A percentile compares a stretch with the other conserved stretches of the same genome.
Conservation (phyloP, 1,140 invertebrate genomes). For the Andrena cerasifolii region DNA sequence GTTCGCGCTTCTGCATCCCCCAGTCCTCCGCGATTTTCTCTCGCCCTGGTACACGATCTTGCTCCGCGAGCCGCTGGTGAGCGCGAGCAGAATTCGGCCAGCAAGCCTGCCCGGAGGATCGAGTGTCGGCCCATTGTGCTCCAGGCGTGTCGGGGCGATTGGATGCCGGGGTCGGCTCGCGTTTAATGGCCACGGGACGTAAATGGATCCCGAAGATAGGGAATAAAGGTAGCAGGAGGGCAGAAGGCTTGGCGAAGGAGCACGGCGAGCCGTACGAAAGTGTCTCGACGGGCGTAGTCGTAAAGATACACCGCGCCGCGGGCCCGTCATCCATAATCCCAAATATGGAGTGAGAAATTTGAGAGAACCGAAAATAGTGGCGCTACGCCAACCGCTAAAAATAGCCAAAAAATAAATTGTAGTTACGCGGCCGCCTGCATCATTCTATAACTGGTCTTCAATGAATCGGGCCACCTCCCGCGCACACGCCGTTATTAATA, state of each 20-base stretch:
- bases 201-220: constrained; percentile 18
- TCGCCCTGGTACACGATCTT: too few relatives aligned
- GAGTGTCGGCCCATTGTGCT: constrained; percentile 1
- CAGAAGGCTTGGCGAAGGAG: not conserved
- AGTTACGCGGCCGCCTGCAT: constrained; percentile 71
- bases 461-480: constrained; percentile 67
- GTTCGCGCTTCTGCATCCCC: not conserved
- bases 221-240: not conserved
- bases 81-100: too few relatives aligned
- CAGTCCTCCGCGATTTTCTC: not conserved
- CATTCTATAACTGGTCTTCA: constrained; percentile 71
- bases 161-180: not conserved
- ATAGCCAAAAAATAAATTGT: constrained; percentile 80
- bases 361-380: constrained; percentile 81
- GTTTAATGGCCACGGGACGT: not conserved
- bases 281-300: constrained; percentile 48
- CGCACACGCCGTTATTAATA: constrained; percentile 61
- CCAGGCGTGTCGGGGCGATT: not conserved
- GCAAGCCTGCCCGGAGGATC: not conserved
- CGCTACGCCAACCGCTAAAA: constrained; percentile 77
- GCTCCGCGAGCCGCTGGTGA: too few relatives aligned
- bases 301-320: constrained; percentile 57
- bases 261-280: constrained; percentile 19
- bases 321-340: constrained; percentile 74
- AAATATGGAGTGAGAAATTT: constrained; percentile 81